These are phyloP conservation scores for Lomographa bimaculata DNA, from an alignment of 2,888 invertebrate species.

Conservation along the genomic window DNA sequence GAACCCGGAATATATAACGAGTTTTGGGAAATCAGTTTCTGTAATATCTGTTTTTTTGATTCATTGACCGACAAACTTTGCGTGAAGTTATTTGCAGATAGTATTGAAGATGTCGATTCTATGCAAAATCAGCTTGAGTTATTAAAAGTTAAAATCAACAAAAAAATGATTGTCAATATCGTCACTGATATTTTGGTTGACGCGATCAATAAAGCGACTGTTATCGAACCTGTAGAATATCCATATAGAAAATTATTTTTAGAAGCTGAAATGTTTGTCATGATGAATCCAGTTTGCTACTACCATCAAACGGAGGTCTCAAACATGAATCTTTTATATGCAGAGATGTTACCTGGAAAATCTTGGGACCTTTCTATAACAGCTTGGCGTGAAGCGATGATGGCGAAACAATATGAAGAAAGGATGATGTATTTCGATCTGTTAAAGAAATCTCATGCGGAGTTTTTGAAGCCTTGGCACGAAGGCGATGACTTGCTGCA, in stretches of 20 bases:
- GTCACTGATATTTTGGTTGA: constrained; percentile 47
- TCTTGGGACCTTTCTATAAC: constrained; percentile 65
- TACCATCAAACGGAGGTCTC: constrained; percentile 72
- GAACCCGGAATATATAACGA: constrained; percentile 66
- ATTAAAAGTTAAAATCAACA: constrained; percentile 50
- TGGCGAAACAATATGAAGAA: constrained; percentile 59
- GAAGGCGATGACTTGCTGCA: constrained; percentile 55
- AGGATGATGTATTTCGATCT: constrained; percentile 63
- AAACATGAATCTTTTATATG: constrained; percentile 55
- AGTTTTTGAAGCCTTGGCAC: constrained; percentile 62
- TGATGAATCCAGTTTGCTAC: constrained; percentile 72
- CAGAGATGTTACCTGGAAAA: constrained; percentile 50
- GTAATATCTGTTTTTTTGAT: constrained; percentile 67
- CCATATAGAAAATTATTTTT: constrained; percentile 64
- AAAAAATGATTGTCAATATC: constrained; percentile 47
- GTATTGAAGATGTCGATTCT: constrained; percentile 49
- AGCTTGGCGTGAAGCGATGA: constrained; percentile 65
- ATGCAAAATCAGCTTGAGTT: constrained; percentile 43
- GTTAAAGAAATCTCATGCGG: constrained; percentile 51
- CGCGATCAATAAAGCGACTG: constrained; percentile 45
- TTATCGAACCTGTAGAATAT: constrained; percentile 52
- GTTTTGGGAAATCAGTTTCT: constrained; percentile 73
- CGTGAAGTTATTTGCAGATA: constrained; percentile 62
- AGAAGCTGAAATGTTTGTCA: constrained; percentile 66
- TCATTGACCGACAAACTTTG: constrained; percentile 49